Conservation (phyloP, 2,797 vertebrate species). For the Molossus alvarezi region DNA sequence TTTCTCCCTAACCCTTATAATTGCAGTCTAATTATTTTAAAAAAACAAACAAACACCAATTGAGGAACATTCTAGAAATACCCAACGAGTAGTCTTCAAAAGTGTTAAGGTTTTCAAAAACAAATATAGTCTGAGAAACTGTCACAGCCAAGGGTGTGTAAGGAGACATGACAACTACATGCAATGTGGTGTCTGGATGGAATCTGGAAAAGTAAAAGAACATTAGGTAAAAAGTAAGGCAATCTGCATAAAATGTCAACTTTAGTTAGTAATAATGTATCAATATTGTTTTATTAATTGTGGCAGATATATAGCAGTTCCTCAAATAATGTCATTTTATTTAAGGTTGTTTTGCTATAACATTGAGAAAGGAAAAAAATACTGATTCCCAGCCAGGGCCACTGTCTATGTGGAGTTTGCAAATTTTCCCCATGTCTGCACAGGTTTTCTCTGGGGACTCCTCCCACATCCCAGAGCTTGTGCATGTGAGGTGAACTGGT, state of each 20-base stretch:
- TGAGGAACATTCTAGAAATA: neutral
- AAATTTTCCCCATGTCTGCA: neutral
- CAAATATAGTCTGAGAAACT: neutral
- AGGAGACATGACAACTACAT: neutral
- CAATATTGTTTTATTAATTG: slow-evolving; percentile 11
- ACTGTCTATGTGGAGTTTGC: neutral
- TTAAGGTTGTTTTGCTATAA: neutral
- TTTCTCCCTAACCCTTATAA: neutral
- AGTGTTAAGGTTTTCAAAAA: neutral
- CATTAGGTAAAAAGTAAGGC: neutral
- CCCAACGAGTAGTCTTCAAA: neutral
- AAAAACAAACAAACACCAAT: neutral
- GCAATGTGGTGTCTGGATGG: neutral
- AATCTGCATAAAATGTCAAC: neutral
- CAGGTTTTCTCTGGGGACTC: neutral
- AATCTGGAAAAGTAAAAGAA: neutral
- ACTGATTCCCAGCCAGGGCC: neutral
- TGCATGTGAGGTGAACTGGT: neutral
- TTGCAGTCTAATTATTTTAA: neutral
- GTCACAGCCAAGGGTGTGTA: neutral
- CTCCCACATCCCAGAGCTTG: neutral
- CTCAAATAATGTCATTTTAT: neutral
- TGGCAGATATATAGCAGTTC: neutral
- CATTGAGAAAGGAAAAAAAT: neutral
- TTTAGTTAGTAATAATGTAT: slow-evolving; percentile 25